These are phyloP conservation scores for Saccostrea cuccullata DNA, from an alignment of 1,140 invertebrate species.

Conservation along the genomic window DNA sequence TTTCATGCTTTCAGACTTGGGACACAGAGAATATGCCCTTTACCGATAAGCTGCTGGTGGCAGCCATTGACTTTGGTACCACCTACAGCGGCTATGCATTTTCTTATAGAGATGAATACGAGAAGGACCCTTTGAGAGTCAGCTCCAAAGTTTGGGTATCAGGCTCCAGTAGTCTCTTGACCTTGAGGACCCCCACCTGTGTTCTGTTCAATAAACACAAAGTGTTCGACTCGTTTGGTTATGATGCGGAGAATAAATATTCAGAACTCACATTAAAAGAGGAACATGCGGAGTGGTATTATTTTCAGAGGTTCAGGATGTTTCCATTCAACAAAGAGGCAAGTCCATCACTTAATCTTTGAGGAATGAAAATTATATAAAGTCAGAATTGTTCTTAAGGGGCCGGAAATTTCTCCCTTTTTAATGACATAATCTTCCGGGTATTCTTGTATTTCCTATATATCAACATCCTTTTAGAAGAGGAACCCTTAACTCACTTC, in stretches of 20 bases:
- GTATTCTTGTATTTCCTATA: too few relatives aligned
- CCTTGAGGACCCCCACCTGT: slow-evolving; percentile 42
- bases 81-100: slow-evolving; percentile 56
- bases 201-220: slow-evolving; percentile 38
- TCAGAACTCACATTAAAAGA: slow-evolving; percentile 45
- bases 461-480: too few relatives aligned
- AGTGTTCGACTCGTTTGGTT: slow-evolving; percentile 46
- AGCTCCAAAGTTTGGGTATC: slow-evolving; percentile 24
- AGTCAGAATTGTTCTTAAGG: too few relatives aligned
- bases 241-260: slow-evolving; percentile 53
- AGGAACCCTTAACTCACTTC: too few relatives aligned
- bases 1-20: too few relatives aligned
- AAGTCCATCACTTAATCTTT: too few relatives aligned
- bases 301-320: slow-evolving; percentile 52
- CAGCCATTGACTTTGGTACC: slow-evolving; percentile 54
- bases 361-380: too few relatives aligned
- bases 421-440: too few relatives aligned
- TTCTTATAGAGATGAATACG: slow-evolving; percentile 52
- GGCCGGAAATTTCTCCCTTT: too few relatives aligned
- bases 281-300: slow-evolving; percentile 38
- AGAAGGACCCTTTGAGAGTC: slow-evolving; percentile 36
- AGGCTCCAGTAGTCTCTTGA: neutral
- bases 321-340: slow-evolving; percentile 36
- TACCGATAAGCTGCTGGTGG: slow-evolving; percentile 21
- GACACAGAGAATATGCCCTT: neutral